A percentile compares a stretch with the other conserved stretches of the same genome.
Conservation (phyloP, 1,140 invertebrate genomes). For the Diprion similis region DNA sequence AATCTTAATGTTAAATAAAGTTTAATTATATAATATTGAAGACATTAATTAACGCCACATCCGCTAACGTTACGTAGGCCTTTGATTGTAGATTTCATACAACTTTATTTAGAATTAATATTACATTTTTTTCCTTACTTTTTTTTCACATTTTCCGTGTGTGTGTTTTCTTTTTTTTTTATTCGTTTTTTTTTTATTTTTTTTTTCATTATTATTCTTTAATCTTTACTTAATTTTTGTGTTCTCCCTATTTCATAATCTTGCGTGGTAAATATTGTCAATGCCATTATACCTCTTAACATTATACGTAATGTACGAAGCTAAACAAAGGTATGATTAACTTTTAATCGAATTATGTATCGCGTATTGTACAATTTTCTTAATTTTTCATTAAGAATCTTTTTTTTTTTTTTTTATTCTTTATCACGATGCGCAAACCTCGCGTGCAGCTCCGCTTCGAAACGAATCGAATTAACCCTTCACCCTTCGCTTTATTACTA, state of each 20-base stretch:
- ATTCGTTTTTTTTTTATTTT: slow-evolving; percentile 1
- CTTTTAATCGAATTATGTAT: too few relatives aligned
- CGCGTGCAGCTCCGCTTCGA: too few relatives aligned
- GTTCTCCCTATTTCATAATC: slow-evolving; percentile 24
- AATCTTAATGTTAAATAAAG: slow-evolving; percentile 6
- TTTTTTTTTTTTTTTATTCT: too few relatives aligned
- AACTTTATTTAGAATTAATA: slow-evolving; percentile 24
- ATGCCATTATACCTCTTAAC: slow-evolving; percentile 28
- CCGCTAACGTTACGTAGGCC: slow-evolving; percentile 42
- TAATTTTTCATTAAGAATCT: too few relatives aligned
- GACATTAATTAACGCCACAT: slow-evolving; percentile 39
- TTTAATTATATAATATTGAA: slow-evolving; percentile 35
- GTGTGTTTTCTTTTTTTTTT: too few relatives aligned
- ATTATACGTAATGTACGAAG: too few relatives aligned
- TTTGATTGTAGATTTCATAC: slow-evolving; percentile 42
- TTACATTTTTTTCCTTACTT: slow-evolving; percentile 20
- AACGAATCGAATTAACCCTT: too few relatives aligned
- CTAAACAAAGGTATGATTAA: too few relatives aligned
- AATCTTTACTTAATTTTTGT: slow-evolving; percentile 2
- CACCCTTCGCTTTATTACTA: too few relatives aligned
- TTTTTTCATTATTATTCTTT: slow-evolving; percentile 10
- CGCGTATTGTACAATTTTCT: too few relatives aligned
- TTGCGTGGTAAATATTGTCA: slow-evolving; percentile 42
- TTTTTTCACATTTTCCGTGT: slow-evolving; percentile 21
- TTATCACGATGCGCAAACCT: too few relatives aligned